Evolutionary conservation across 1,140 invertebrate genomes (phyloP).

Genomic region (Prorops nasuta): DNA sequence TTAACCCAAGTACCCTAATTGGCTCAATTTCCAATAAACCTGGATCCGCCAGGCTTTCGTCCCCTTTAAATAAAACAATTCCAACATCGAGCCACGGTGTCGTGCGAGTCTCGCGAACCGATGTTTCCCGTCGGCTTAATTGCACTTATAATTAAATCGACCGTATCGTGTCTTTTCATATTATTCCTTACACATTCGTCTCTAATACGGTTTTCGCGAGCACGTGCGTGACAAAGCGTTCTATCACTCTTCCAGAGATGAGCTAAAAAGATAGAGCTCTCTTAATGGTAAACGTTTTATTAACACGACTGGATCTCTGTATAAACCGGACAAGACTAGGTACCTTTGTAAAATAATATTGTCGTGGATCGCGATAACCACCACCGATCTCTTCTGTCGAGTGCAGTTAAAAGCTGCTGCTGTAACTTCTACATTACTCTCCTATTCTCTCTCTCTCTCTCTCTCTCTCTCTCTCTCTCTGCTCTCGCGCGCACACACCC

Average conservation of each 20-base stretch:
- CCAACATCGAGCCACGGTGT: neutral
- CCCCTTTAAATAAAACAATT: slow-evolving; percentile 27
- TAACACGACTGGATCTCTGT: slow-evolving; percentile 1
- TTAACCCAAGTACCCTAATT: slow-evolving; percentile 27
- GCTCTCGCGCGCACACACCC: too few species aligned
- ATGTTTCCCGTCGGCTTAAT: slow-evolving; percentile 17
- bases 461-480: too few species aligned
- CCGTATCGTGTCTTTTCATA: too few species aligned
- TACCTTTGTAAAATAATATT: too few species aligned
- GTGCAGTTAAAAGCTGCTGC: too few species aligned
- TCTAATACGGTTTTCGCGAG: too few species aligned
- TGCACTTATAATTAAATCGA: slow-evolving; percentile 33
- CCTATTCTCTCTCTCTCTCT: too few species aligned
- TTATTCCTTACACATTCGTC: too few species aligned
- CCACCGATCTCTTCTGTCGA: too few species aligned
- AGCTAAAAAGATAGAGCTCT: slow-evolving; percentile 17
- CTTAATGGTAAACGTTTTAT: slow-evolving; percentile 17
- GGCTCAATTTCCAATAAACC: slow-evolving; percentile 28
- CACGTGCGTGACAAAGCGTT: slow-evolving; percentile 13
- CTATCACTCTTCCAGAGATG: slow-evolving; percentile 1
- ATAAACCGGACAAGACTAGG: too few species aligned
- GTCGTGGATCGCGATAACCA: too few species aligned
- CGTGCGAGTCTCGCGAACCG: neutral
- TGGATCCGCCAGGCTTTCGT: neutral
- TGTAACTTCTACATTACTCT: too few species aligned